Evolutionary conservation across 53 echinoderm and acorn worm species (phyloP).

Genomic region (Holothuria scabra): DNA sequence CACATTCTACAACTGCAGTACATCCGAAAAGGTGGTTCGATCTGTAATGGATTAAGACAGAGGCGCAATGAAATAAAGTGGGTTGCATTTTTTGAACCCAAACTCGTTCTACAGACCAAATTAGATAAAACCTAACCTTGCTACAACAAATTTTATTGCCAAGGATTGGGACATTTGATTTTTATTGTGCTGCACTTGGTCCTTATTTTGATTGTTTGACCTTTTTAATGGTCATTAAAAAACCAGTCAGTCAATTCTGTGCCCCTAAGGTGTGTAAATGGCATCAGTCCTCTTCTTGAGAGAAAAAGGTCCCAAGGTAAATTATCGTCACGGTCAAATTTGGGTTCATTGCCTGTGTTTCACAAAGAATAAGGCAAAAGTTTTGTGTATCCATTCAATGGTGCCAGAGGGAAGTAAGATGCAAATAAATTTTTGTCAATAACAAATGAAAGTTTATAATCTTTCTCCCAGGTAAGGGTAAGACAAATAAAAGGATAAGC

Average conservation of each 20-base stretch:
- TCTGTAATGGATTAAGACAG: neutral
- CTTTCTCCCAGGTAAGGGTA: no score
- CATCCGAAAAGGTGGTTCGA: neutral
- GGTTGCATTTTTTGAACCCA: constrained; percentile 13
- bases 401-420: no score
- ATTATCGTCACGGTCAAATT: neutral
- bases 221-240: no score
- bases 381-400: no score
- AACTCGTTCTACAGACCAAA: neutral
- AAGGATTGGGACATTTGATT: no score
- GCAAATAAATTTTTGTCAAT: no score
- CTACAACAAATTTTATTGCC: neutral
- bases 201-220: no score
- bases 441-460: no score
- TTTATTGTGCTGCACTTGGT: no score
- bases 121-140: neutral
- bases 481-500: no score
- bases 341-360: no score
- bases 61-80: neutral
- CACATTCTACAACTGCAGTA: constrained; percentile 5
- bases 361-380: no score
- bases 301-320: constrained; percentile 12
- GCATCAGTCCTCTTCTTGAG: neutral
- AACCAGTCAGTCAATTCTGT: neutral
- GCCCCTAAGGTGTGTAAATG: constrained; percentile 13